These are phyloP conservation scores for Hippoglossus stenolepis DNA, from an alignment of 2,113 vertebrate species.

Conservation along the genomic window DNA sequence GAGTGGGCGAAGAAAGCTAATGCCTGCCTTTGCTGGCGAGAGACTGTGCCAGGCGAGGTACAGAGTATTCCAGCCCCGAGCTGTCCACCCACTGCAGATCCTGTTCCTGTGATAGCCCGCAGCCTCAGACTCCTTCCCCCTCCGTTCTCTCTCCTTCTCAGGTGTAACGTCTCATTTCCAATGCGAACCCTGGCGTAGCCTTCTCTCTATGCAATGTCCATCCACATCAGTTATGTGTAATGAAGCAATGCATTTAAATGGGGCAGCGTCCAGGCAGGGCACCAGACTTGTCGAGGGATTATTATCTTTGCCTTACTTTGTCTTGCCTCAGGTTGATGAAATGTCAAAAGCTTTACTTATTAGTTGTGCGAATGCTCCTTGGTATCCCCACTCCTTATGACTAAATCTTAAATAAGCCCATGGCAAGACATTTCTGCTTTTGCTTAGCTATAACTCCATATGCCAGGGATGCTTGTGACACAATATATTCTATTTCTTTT, in stretches of 20 bases:
- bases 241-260: slow-evolving; percentile 53
- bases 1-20: slow-evolving; percentile 45
- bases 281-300: slow-evolving; percentile 26
- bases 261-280: slow-evolving; percentile 20
- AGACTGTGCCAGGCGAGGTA: slow-evolving; percentile 48
- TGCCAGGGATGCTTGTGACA: not conserved
- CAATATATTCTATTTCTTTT: not conserved
- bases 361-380: slow-evolving; percentile 30
- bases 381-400: slow-evolving; percentile 45
- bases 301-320: slow-evolving; percentile 51
- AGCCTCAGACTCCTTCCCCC: slow-evolving; percentile 24
- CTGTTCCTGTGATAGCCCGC: slow-evolving; percentile 43
- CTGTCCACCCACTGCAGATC: slow-evolving; percentile 65
- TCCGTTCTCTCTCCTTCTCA: slow-evolving; percentile 12
- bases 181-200: slow-evolving; percentile 24
- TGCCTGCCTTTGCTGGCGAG: slow-evolving; percentile 50
- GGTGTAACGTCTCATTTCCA: slow-evolving; percentile 23
- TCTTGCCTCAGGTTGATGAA: slow-evolving; percentile 62
- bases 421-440: slow-evolving; percentile 35
- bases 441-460: no score
- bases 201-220: slow-evolving; percentile 20
- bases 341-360: slow-evolving; percentile 59
- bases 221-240: slow-evolving; percentile 39
- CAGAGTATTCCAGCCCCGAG: slow-evolving; percentile 49
- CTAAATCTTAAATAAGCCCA: slow-evolving; percentile 35